phyloP scores from a whole-genome alignment of 2,797 vertebrate species.

The Acridotheres tristis region DNA sequence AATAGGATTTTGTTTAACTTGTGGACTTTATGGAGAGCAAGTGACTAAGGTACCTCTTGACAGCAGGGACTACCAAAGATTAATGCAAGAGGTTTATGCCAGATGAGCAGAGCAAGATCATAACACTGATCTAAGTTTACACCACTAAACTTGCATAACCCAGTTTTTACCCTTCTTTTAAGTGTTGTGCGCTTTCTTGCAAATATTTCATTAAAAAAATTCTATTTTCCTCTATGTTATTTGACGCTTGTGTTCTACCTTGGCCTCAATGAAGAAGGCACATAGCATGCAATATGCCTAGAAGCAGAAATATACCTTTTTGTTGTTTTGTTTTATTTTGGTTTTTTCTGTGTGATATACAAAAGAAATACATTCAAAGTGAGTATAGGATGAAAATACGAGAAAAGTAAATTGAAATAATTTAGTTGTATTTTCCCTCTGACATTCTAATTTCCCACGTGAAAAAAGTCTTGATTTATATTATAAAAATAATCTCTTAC shows the following conservation, averaged over 20 bases:
- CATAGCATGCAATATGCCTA: not conserved
- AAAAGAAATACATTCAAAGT: not conserved
- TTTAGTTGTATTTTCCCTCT: not conserved
- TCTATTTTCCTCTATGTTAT: not conserved
- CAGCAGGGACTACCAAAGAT: not conserved
- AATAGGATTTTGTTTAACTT: not conserved
- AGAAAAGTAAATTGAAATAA: not conserved
- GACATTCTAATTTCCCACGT: not conserved
- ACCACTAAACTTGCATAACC: not conserved
- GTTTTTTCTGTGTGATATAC: not conserved
- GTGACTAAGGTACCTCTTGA: not conserved
- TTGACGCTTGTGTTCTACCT: not conserved
- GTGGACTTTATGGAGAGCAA: not conserved
- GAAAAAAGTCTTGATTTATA: not conserved
- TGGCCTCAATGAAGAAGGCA: not conserved
- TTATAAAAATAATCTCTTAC: slow-evolving; percentile 29
- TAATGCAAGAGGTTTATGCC: not conserved
- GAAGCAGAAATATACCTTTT: not conserved
- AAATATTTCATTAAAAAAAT: not conserved
- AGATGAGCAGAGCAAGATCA: not conserved
- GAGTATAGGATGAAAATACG: not conserved
- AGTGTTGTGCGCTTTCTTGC: not conserved
- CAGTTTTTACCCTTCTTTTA: not conserved
- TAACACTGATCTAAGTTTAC: not conserved
- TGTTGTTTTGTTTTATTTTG: not conserved